phyloP scores from a whole-genome alignment of 2,797 vertebrate genomes.

The Meda fulgida region DNA sequence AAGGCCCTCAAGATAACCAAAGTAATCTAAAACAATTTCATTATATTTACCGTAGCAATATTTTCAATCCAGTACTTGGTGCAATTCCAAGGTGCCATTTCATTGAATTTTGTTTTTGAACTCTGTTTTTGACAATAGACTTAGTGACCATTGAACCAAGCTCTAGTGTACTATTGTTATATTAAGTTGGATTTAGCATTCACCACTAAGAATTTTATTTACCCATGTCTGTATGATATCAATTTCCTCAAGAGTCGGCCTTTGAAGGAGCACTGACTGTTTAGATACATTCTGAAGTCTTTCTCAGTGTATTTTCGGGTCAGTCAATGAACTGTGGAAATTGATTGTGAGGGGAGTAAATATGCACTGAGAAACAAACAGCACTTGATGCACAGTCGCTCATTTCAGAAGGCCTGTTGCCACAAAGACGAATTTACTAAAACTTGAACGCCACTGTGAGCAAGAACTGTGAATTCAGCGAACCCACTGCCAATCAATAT shows the following conservation, averaged over 20 bases:
- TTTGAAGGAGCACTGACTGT: not conserved
- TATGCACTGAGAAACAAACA: constrained; percentile 63
- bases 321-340: constrained; percentile 70
- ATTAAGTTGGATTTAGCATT: not conserved
- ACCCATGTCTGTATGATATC: not conserved
- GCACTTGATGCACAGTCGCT: constrained; percentile 56
- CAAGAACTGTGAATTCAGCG: constrained; percentile 66
- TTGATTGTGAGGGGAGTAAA: constrained; percentile 71
- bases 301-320: constrained; percentile 33
- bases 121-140: not conserved
- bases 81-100: not conserved
- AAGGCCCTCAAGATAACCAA: not conserved
- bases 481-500: constrained; percentile 71
- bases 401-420: constrained; percentile 57
- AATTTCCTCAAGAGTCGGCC: not conserved
- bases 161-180: not conserved
- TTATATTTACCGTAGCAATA: not conserved
- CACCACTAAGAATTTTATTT: not conserved
- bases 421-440: constrained; percentile 67
- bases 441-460: constrained; percentile 61
- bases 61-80: not conserved
- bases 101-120: not conserved
- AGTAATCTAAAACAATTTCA: not conserved
- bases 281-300: constrained; percentile 23
- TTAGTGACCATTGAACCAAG: not conserved